phyloP scores from a whole-genome alignment of 2,797 vertebrate species.

The Peromyscus attwateri region DNA sequence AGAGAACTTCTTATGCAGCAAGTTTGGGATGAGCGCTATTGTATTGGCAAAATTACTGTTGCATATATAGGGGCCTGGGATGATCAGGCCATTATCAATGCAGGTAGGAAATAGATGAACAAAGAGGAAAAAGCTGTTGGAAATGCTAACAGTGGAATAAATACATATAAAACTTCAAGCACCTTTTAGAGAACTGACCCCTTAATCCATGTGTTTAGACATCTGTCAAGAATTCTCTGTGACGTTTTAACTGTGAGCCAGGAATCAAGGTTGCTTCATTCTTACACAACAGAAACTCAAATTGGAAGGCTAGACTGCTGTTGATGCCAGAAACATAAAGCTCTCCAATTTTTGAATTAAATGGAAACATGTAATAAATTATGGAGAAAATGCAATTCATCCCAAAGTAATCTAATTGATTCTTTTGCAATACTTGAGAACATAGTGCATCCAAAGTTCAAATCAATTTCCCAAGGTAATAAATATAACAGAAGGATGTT shows the following conservation, averaged over 20 bases:
- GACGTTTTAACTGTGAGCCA: not conserved
- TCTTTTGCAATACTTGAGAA: slow-evolving; percentile 55
- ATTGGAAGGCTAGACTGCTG: not conserved
- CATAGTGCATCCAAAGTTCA: slow-evolving; percentile 60
- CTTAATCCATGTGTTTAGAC: not conserved
- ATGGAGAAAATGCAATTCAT: slow-evolving; percentile 58
- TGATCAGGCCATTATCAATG: not conserved
- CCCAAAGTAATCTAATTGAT: slow-evolving; percentile 50
- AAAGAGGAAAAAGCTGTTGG: not conserved
- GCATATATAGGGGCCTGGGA: not conserved
- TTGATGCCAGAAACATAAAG: slow-evolving; percentile 28
- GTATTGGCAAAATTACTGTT: not conserved
- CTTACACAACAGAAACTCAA: not conserved
- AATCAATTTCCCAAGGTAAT: slow-evolving; percentile 42
- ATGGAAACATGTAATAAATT: slow-evolving; percentile 59
- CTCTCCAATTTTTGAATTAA: slow-evolving; percentile 25
- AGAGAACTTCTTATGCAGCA: not conserved
- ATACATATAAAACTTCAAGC: not conserved
- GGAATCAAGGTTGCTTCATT: not conserved
- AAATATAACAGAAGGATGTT: not conserved
- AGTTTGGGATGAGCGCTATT: not conserved
- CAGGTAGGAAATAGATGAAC: not conserved
- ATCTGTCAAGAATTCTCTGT: not conserved
- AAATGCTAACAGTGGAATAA: slow-evolving; percentile 15
- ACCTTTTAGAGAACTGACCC: not conserved